Evolutionary conservation across 92 coral and sea anemone species (phyloP), one percentile per base, ranked within the genome.

Genomic region (Pocillopora meandrina): DNA sequence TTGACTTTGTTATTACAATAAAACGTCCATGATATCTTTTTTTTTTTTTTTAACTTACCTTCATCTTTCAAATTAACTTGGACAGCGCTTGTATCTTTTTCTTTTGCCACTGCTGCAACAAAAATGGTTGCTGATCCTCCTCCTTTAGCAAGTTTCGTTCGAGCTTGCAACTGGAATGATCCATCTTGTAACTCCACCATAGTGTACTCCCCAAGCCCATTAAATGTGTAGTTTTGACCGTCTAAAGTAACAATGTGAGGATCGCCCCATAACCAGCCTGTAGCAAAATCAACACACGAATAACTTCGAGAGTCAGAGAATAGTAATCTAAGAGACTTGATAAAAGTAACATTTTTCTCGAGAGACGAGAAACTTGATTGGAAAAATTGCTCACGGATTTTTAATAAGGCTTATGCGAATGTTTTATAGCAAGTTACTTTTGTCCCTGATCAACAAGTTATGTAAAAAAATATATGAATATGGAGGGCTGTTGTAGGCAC

Each of bases 151-250:
- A 74, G 74, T 67, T 70, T 80, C 23, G 92, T 88, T 49, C 97
- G 89, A 64, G 97, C 92, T 82, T 93, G 97, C 61, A 93, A 83
- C 87, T 82, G 78, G 74, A 93, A 91, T 2, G 70, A 62, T 26
- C 86, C 91, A 68, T 91, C 71, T 17, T 85, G 83, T 14, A 88
- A 77, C 26, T 85, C 56, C 13, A 89, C 74, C 82, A 93, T 82
- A 15, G 87, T 91, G 82, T 88, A 93, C 72, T 91, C 97, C 20
- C 97, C 97, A 16, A 88, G 87, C 10, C 97, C 97, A 78, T 93
- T 93, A 70, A 93, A 93, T 12, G 97, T 93, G 88, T 90, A 93
- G 75, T 77, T 83, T 70, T 69, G 19, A 13, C 65, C 78, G 26
- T 85, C 89, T 11, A 85, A 76, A 20, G 89, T 85, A 36, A 78